Base-by-base conservation (phyloP, 2,888 invertebrate species). In the Ptychoptera contaminata region DNA sequence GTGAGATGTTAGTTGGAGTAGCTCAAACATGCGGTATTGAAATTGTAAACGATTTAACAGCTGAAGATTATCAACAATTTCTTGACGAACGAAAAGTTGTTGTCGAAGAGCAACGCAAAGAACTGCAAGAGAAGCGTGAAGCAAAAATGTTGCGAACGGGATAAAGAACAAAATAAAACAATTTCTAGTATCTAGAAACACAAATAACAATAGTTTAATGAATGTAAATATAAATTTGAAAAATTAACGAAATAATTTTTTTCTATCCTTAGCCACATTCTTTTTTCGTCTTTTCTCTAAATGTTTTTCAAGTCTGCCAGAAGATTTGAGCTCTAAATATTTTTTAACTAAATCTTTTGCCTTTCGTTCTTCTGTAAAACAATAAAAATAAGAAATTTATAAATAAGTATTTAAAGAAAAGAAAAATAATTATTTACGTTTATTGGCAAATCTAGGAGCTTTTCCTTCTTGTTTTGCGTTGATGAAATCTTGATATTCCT, bases 71-170 rank as follows among this genome's bases (percentile, higher is more conserved):
- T 67, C 76, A 69, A 1, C 63, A 78, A 55, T 96, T 94, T 63
- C 67, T 93, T 38, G 75, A 79, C 53, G 79, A 90, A 55, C 72
- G 93, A 46, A 76, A 76, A 57, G 51, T 58, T 32, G 64, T 78
- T 50, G 70, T 90, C 2, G 82, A 78, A 55, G 70, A 82, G 53
- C 86, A 90, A 60, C 75, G 79, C 57, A 77, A 76, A 56, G 73
- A 77, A 54, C 61, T 93, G 44, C 79, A 84, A 66, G 90, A 87
- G 60, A 78, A 79, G 59, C 79, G 82, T 60, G 87, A 92, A 68
- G 84, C 91, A 0, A 93, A 91, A 70, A 78, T 94, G 79, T 74
- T 93, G 55, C 73, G 94, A 66, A 85, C 85, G 47, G 79, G 67
- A 48, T 76, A 67, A 58, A 51, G 7, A 23, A 23, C 3, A 23